A percentile compares a stretch with the other conserved stretches of the same genome.
These are phyloP conservation scores for Drosophila insularis DNA, from an alignment of 1,140 invertebrate genomes.

Conservation along the genomic window DNA sequence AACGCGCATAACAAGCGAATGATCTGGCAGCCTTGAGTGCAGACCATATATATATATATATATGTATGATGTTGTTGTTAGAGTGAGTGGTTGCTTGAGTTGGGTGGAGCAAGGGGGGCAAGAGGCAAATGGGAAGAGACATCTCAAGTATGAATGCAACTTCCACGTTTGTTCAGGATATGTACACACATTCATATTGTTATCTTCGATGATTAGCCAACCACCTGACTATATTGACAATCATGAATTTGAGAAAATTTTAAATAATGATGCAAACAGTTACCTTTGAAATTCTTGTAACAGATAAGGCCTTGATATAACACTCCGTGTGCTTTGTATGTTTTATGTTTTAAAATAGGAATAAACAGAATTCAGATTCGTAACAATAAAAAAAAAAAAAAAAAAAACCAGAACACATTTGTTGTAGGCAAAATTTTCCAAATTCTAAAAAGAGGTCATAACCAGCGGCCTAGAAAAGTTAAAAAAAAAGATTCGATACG, in stretches of 20 bases:
- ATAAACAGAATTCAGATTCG: background rate
- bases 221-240: background rate
- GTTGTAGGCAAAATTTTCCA: conserved; percentile 48
- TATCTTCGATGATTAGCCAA: conserved; percentile 27
- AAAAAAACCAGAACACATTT: conserved; percentile 18
- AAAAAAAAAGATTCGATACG: background rate
- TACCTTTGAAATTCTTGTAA: background rate
- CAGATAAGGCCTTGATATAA: background rate
- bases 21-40: conserved; percentile 52
- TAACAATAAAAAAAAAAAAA: background rate
- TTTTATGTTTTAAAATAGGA: background rate
- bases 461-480: conserved; percentile 1
- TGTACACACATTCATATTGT: conserved; percentile 20
- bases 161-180: conserved; percentile 72
- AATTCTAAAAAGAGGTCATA: conserved; percentile 29
- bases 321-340: background rate
- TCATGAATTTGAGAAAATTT: background rate
- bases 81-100: conserved; percentile 35
- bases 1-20: conserved; percentile 20
- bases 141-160: conserved; percentile 17
- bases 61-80: too few species aligned
- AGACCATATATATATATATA: conserved; percentile 21
- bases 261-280: too few species aligned
- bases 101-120: background rate
- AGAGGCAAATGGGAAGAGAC: background rate